Base-by-base conservation (phyloP, 2,797 vertebrate species). In the Tauraco hartlaubi region DNA sequence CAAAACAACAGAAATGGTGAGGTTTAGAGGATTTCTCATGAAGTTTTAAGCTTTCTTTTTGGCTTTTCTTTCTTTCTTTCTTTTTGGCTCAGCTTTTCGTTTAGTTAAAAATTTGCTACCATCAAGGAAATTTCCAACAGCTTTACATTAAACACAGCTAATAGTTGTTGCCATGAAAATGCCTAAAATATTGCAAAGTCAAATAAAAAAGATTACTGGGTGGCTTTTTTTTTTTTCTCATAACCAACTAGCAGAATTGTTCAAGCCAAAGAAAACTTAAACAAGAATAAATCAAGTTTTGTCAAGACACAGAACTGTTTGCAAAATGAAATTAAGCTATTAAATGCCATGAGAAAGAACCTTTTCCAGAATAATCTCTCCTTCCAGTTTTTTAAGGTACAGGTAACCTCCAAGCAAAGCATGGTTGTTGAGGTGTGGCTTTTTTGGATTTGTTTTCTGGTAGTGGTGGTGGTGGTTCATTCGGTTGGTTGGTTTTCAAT, bases 1-100 rank as follows among this genome's bases (percentile, higher is more conserved):
- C 66, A 92, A 97, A 97, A 90, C 77, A 95, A 95, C 68, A 97
- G 55, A 96, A 92, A 88, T 51, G 67, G 33, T 3, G 7, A 79
- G 15, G 11, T 94, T 95, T 69, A 96, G 92, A 71, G 33, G 9
- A 52, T 63, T 79, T 84, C 73, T 69, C 11, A 11, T 26, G 8
- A 55, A 48, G 17, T 55, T 76, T 71, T 56, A 86, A 81, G 20
- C 9, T 68, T 85, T 58, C 55, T 64, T 85, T 92, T 56, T 41
- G 39, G 39, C 39, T 35, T 35, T 35, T 35, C 35, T 35, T 35
- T 35, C 35, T 35, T 35, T 35, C 35, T 35, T 35, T 35, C 35
- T 44, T 52, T 51, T 86, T 43, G 63, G 31, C 52, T 71, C 44
- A 68, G 33, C 33, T 93, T 81, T 74, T 84, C 46, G 19, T 69